Evolutionary conservation across 1,140 invertebrate species (phyloP).

Genomic region (Camponotus pennsylvanicus): DNA sequence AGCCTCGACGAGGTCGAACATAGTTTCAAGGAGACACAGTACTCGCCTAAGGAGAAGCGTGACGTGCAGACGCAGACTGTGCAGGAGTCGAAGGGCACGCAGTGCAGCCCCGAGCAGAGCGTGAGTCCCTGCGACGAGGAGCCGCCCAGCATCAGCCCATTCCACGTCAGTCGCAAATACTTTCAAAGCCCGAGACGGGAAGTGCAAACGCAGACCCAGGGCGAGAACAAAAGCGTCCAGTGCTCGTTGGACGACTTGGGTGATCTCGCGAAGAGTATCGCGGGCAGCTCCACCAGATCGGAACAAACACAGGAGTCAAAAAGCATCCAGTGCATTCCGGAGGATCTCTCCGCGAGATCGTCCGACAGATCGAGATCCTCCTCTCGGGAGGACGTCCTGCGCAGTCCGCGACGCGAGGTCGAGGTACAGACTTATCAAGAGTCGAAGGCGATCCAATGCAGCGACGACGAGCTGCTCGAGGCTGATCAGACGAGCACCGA

Average conservation of each 20-base stretch:
- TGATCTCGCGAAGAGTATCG: slow-evolving; percentile 58
- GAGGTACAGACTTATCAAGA: slow-evolving; percentile 82
- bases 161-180: slow-evolving; percentile 21
- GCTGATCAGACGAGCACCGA: slow-evolving; percentile 23
- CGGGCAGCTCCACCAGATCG: slow-evolving; percentile 33
- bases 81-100: slow-evolving; percentile 76
- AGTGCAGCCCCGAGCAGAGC: slow-evolving; percentile 72
- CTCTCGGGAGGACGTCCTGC: slow-evolving; percentile 14
- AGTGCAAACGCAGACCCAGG: slow-evolving; percentile 82
- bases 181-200: slow-evolving; percentile 77
- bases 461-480: slow-evolving; percentile 69
- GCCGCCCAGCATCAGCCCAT: neutral
- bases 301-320: slow-evolving; percentile 81
- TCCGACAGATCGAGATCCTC: neutral
- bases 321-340: slow-evolving; percentile 77
- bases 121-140: slow-evolving; percentile 21
- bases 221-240: slow-evolving; percentile 81
- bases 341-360: slow-evolving; percentile 50
- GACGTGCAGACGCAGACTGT: slow-evolving; percentile 74
- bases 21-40: slow-evolving; percentile 69
- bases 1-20: slow-evolving; percentile 23
- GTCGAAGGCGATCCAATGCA: slow-evolving; percentile 79
- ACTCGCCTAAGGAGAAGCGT: slow-evolving; percentile 65
- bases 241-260: slow-evolving; percentile 78
- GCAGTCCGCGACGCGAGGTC: slow-evolving; percentile 75